These are phyloP conservation scores for Trichogramma dendrolimi DNA, from an alignment of 2,888 invertebrate species.

Conservation along the genomic window DNA sequence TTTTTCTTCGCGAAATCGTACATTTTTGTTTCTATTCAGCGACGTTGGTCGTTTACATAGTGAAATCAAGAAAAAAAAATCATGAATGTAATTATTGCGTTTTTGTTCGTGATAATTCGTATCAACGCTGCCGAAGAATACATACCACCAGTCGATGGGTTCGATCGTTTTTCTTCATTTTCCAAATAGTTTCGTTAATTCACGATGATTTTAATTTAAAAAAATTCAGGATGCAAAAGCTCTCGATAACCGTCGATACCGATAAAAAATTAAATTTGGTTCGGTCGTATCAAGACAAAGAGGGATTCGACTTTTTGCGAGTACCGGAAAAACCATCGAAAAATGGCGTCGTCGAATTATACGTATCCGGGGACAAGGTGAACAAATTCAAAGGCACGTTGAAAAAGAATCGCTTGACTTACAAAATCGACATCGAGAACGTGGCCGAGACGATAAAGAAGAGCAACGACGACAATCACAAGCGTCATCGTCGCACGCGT, in stretches of 20 bases:
- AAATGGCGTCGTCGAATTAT: conserved; percentile 30
- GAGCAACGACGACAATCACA: neutral
- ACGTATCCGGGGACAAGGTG: conserved; percentile 36
- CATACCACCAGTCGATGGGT: too few relatives aligned
- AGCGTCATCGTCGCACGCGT: too few relatives aligned
- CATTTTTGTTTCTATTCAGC: too few relatives aligned
- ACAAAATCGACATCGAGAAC: conserved; percentile 52
- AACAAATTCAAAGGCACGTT: conserved; percentile 40
- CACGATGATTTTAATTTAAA: too few relatives aligned
- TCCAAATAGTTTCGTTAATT: too few relatives aligned
- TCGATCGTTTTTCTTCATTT: too few relatives aligned
- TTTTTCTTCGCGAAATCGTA: too few relatives aligned
- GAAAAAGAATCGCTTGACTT: conserved; percentile 45
- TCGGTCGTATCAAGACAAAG: conserved; percentile 27
- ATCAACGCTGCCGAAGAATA: too few relatives aligned
- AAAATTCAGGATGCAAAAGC: conserved; percentile 38
- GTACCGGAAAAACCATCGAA: conserved; percentile 15
- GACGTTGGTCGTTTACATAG: too few relatives aligned
- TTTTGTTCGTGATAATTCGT: too few relatives aligned
- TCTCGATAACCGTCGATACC: conserved; percentile 33
- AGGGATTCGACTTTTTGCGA: conserved; percentile 39
- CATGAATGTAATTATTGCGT: too few relatives aligned
- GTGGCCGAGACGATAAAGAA: conserved; percentile 37
- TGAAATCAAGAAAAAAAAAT: too few relatives aligned
- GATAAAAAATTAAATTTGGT: conserved; percentile 32